phyloP scores from a whole-genome alignment of 2,113 vertebrate genomes.

The zebrafish (Danio rerio) region GRCz12tu NC_133184.1:42541001-42541500 shows the following conservation, averaged over 20 bases:
- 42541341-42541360: too few relatives aligned
- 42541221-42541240: neutral
- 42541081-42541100: slow-evolving; percentile 63
- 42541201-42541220: slow-evolving; percentile 58
- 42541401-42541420: too few relatives aligned
- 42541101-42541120: slow-evolving; percentile 68
- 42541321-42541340: too few relatives aligned
- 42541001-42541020: neutral
- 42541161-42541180: slow-evolving; percentile 58
- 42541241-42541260: neutral
- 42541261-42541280: too few relatives aligned
- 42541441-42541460: too few relatives aligned
- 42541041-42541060: neutral
- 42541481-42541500: too few relatives aligned
- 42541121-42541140: slow-evolving; percentile 53
- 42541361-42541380: too few relatives aligned
- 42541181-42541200: slow-evolving; percentile 63
- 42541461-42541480: too few relatives aligned
- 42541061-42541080: neutral
- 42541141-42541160: slow-evolving; percentile 46
- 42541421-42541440: too few relatives aligned
- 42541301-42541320: too few relatives aligned
- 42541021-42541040: neutral
- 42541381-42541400: too few relatives aligned
- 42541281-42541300: too few relatives aligned